Evolutionary conservation across 2,888 invertebrate species (phyloP).

Genomic region (Eilema caniola): DNA sequence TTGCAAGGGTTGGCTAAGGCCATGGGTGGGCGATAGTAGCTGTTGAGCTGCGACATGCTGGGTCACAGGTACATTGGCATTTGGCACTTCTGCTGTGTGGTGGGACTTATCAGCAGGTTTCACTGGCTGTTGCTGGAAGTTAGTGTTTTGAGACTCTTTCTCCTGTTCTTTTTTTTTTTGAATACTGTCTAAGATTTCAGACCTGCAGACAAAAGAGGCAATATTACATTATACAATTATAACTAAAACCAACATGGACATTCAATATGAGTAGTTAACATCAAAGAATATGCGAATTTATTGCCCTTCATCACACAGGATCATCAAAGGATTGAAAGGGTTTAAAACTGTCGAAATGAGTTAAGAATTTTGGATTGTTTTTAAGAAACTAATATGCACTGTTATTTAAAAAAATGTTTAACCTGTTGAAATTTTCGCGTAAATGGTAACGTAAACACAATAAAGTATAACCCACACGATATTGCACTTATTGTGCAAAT

Average conservation of each 20-base stretch:
- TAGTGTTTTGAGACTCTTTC: constrained; percentile 71
- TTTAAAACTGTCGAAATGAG: too few species aligned
- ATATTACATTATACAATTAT: background rate
- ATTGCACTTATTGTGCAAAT: background rate
- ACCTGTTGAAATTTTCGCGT: background rate
- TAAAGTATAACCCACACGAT: background rate
- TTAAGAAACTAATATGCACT: background rate
- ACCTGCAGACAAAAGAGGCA: constrained; percentile 76
- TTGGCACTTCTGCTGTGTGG: constrained; percentile 62
- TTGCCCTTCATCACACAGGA: background rate
- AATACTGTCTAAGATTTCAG: constrained; percentile 88
- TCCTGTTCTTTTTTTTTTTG: constrained; percentile 85
- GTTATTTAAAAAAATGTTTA: background rate
- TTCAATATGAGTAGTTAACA: background rate
- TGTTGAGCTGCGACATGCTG: constrained; percentile 81
- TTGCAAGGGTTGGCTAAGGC: constrained; percentile 61
- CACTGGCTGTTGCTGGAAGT: constrained; percentile 67
- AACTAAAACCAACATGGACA: background rate
- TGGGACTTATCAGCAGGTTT: constrained; percentile 70
- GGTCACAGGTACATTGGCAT: constrained; percentile 65
- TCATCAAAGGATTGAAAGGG: too few species aligned
- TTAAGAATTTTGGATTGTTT: too few species aligned
- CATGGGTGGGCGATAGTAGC: constrained; percentile 71
- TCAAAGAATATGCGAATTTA: background rate
- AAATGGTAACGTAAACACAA: background rate